These are phyloP conservation scores for Rhagoletis pomonella DNA, from an alignment of 1,140 invertebrate species.

Conservation along the genomic window DNA sequence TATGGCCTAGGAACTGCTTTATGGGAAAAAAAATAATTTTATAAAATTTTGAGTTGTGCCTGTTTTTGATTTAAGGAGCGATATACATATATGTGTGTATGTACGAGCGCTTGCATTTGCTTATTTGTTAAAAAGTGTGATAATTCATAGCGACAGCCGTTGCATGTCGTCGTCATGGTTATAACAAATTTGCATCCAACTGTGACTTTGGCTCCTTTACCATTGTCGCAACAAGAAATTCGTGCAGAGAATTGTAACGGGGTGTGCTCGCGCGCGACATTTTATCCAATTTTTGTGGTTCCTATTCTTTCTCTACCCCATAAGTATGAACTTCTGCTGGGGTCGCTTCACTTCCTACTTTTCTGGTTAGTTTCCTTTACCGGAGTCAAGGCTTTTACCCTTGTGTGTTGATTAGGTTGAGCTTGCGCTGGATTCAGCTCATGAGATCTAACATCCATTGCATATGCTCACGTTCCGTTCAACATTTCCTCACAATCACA, in stretches of 20 bases:
- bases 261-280: background rate
- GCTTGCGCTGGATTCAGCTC: background rate
- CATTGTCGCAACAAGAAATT: background rate
- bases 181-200: slow-evolving; percentile 15
- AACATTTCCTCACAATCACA: slow-evolving; percentile 25
- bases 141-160: slow-evolving; percentile 39
- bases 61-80: no score
- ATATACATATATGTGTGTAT: background rate
- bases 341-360: background rate
- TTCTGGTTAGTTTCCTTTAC: background rate
- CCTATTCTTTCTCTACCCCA: background rate
- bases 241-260: background rate
- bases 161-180: slow-evolving; percentile 2
- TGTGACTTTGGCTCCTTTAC: slow-evolving; percentile 26
- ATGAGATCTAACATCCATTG: slow-evolving; percentile 2
- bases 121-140: slow-evolving; percentile 33
- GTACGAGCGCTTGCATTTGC: background rate
- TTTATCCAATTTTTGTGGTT: slow-evolving; percentile 43
- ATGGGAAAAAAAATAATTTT: no score
- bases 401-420: background rate
- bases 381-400: background rate
- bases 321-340: slow-evolving; percentile 37
- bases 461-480: slow-evolving; percentile 44
- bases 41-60: no score
- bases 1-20: no score